phyloP scores from a whole-genome alignment of 2,797 vertebrate genomes.

The Lycodopsis pacificus region DNA sequence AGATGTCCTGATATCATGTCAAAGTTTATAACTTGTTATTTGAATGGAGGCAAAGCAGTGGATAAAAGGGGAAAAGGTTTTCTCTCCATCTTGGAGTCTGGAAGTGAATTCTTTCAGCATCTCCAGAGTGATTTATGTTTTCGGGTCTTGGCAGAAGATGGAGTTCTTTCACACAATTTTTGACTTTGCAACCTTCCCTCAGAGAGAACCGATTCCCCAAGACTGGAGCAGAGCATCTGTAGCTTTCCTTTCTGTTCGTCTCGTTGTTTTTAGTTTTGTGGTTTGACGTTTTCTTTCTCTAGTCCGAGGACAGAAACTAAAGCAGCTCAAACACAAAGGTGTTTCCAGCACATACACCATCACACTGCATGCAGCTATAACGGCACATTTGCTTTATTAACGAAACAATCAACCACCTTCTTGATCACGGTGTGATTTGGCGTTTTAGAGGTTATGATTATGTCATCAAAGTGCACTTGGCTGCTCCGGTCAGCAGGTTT shows the following conservation, averaged over 20 bases:
- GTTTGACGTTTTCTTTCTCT: constrained; percentile 5
- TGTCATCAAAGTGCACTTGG: constrained; percentile 1
- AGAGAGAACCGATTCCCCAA: constrained; percentile 31
- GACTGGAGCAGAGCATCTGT: constrained; percentile 26
- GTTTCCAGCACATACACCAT: background rate
- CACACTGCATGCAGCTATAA: background rate
- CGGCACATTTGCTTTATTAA: background rate
- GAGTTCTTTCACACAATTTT: constrained; percentile 68
- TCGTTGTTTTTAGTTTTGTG: constrained; percentile 14
- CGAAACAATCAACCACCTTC: background rate
- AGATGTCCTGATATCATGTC: background rate
- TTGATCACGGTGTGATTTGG: background rate
- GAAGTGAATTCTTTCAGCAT: constrained; percentile 51
- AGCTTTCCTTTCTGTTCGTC: constrained; percentile 23
- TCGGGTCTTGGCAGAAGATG: constrained; percentile 55
- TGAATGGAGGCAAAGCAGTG: background rate
- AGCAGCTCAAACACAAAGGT: background rate
- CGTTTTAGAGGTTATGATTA: constrained; percentile 19
- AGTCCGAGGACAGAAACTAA: background rate
- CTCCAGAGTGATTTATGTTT: constrained; percentile 62
- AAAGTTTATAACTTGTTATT: background rate
- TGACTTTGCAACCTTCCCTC: constrained; percentile 61
- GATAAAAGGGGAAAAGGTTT: constrained; percentile 14
- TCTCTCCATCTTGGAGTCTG: constrained; percentile 39
- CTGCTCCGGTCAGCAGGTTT: constrained; percentile 20